Conservation (phyloP, 2,113 vertebrate genomes). For the Tragelaphus buxtoni region DNA sequence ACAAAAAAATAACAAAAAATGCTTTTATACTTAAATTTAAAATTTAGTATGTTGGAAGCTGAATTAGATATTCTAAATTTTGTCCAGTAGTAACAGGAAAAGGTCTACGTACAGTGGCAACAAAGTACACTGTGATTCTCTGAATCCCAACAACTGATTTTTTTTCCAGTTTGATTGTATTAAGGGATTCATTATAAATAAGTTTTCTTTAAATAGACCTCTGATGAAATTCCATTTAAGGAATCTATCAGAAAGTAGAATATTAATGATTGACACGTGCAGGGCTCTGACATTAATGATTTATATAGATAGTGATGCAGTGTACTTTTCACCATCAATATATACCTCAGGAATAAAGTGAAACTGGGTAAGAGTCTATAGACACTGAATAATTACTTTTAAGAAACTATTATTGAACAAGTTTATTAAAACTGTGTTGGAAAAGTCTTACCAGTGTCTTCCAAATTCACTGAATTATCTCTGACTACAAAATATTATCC, state of each 20-base stretch:
- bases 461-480: background rate
- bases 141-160: background rate
- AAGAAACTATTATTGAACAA: background rate
- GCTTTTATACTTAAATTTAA: background rate
- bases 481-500: background rate
- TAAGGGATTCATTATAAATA: background rate
- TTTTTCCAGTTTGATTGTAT: background rate
- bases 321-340: constrained; percentile 19
- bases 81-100: background rate
- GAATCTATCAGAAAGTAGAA: background rate
- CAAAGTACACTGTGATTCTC: background rate
- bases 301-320: background rate
- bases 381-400: constrained; percentile 25
- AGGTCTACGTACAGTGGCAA: background rate
- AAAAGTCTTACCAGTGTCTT: background rate
- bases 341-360: background rate
- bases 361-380: background rate
- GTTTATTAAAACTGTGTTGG: constrained; percentile 27
- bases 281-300: background rate
- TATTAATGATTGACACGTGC: background rate
- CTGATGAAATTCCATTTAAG: constrained; percentile 47
- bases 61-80: background rate
- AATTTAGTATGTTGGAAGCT: background rate
- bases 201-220: background rate
- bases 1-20: background rate